Conservation (phyloP, 1,140 invertebrate species). For the Meloidogyne exigua region DNA sequence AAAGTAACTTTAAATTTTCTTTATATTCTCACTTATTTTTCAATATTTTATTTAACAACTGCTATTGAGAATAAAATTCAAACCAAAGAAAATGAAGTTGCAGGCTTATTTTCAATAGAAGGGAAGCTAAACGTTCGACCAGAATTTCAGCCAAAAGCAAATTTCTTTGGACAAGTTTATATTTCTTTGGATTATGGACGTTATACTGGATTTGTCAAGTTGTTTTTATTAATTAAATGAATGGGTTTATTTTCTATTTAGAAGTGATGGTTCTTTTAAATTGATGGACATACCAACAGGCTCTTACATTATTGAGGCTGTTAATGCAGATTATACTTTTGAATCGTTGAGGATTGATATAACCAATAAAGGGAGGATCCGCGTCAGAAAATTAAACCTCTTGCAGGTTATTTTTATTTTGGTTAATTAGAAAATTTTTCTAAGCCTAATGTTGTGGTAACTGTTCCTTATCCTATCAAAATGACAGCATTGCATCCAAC, state of each 20-base stretch:
- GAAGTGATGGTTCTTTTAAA: slow-evolving; percentile 86
- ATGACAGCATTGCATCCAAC: slow-evolving; percentile 58
- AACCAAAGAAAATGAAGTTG: not conserved
- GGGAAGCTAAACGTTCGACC: slow-evolving; percentile 35
- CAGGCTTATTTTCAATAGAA: slow-evolving; percentile 42
- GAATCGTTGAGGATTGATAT: slow-evolving; percentile 90
- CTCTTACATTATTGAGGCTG: slow-evolving; percentile 88
- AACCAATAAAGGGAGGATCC: slow-evolving; percentile 89
- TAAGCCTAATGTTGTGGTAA: slow-evolving; percentile 55
- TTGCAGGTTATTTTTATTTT: slow-evolving; percentile 75
- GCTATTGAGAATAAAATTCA: not conserved
- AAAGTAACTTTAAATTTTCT: not conserved
- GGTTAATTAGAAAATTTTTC: not conserved
- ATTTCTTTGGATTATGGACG: slow-evolving; percentile 60
- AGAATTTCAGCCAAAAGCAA: slow-evolving; percentile 40
- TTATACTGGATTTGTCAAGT: slow-evolving; percentile 57
- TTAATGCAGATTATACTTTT: slow-evolving; percentile 84
- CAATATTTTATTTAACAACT: not conserved
- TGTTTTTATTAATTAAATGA: slow-evolving; percentile 6
- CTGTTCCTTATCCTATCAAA: slow-evolving; percentile 56
- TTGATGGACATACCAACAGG: slow-evolving; percentile 86
- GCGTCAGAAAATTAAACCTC: slow-evolving; percentile 89
- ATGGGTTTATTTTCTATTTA: slow-evolving; percentile 58
- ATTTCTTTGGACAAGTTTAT: slow-evolving; percentile 47
- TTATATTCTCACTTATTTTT: not conserved